Conservation (phyloP, 2,888 invertebrate genomes). For the Calameuta pallipes region DNA sequence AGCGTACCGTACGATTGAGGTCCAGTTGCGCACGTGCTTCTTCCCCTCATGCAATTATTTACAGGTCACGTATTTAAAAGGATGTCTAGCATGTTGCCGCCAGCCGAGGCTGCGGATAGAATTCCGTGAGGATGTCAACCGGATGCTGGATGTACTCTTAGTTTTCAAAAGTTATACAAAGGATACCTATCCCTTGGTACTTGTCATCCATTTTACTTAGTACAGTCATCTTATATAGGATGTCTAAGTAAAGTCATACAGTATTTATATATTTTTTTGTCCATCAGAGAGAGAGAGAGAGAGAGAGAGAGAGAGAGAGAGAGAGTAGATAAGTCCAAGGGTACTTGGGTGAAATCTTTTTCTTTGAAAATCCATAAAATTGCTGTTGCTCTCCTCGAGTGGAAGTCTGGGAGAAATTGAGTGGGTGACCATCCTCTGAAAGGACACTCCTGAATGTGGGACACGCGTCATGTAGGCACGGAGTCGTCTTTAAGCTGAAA, state of each 20-base stretch:
- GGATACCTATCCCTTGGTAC: neutral
- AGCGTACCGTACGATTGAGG: slow-evolving; percentile 23
- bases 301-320: too few species aligned
- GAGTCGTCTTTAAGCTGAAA: neutral
- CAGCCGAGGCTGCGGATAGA: neutral
- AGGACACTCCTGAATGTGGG: neutral
- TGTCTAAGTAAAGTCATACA: neutral
- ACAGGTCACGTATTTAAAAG: slow-evolving; percentile 57
- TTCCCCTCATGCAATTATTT: slow-evolving; percentile 54
- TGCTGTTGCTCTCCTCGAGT: neutral
- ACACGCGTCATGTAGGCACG: neutral
- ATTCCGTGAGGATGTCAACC: neutral
- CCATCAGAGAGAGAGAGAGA: neutral
- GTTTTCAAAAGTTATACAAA: neutral
- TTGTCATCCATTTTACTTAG: neutral
- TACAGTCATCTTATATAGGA: neutral
- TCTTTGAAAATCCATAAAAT: neutral
- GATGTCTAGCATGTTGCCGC: slow-evolving; percentile 15
- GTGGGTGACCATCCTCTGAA: neutral
- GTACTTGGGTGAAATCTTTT: neutral
- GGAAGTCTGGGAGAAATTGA: neutral
- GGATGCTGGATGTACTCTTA: neutral
- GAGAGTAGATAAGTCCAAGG: neutral
- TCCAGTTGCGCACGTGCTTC: slow-evolving; percentile 42
- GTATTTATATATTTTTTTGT: neutral